phyloP scores from a whole-genome alignment of 2,113 vertebrate species.

The Sprattus sprattus region DNA sequence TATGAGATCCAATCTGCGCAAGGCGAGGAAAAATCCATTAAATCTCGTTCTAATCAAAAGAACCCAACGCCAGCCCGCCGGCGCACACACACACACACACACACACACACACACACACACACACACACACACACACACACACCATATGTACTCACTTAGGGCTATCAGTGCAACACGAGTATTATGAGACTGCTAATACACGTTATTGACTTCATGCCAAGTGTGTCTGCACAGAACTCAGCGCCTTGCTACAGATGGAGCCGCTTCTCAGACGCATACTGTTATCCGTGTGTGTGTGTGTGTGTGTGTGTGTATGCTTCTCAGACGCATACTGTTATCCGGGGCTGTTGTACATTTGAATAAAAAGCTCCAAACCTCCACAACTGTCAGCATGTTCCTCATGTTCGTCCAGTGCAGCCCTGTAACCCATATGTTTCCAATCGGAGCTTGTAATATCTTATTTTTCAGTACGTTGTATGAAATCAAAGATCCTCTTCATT shows the following conservation, averaged over 20 bases:
- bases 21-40: conserved; percentile 24
- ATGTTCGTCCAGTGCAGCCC: not conserved
- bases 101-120: not conserved
- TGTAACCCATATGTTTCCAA: conserved; percentile 16
- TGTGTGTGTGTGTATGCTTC: too few relatives aligned
- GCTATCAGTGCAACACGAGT: conserved; percentile 59
- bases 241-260: conserved; percentile 58
- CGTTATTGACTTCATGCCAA: conserved; percentile 70
- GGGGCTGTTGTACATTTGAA: conserved; percentile 24
- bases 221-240: conserved; percentile 68
- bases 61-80: conserved; percentile 51
- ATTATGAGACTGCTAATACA: conserved; percentile 60
- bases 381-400: conserved; percentile 10
- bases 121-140: too few relatives aligned
- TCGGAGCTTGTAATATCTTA: conserved; percentile 8
- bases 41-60: conserved; percentile 62
- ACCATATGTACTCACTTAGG: conserved; percentile 58
- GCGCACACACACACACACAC: conserved; percentile 55
- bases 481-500: conserved; percentile 20
- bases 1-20: not conserved
- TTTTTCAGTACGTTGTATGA: conserved; percentile 28
- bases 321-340: conserved; percentile 50
- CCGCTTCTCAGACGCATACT: conserved; percentile 55
- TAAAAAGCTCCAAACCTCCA: conserved; percentile 13
- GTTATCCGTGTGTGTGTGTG: too few relatives aligned